phyloP scores from a whole-genome alignment of 1,140 invertebrate genomes.

The Zaprionus davidi region DNA sequence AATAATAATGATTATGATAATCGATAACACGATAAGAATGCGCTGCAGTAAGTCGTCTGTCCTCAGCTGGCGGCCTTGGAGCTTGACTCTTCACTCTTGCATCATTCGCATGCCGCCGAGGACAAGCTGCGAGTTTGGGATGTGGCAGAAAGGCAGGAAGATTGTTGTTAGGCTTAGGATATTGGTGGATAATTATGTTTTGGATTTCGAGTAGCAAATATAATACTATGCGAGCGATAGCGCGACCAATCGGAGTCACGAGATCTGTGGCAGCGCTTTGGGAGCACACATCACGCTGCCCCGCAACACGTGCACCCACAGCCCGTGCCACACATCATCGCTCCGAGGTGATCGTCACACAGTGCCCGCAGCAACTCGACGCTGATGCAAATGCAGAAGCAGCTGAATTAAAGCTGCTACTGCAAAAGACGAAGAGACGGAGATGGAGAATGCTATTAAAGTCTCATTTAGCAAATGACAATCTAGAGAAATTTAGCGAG shows the following conservation, averaged over 20 bases:
- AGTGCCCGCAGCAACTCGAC: background rate
- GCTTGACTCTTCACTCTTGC: too few species aligned
- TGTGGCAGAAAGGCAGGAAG: background rate
- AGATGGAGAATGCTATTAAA: slow-evolving; percentile 12
- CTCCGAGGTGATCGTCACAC: slow-evolving; percentile 8
- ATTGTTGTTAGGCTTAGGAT: slow-evolving; percentile 1
- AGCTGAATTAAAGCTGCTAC: slow-evolving; percentile 2
- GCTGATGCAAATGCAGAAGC: slow-evolving; percentile 14
- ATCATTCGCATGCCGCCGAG: background rate
- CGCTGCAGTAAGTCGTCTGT: slow-evolving; percentile 22
- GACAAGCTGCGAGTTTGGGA: slow-evolving; percentile 6
- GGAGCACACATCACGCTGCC: slow-evolving; percentile 30
- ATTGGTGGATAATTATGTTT: slow-evolving; percentile 60
- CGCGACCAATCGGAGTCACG: background rate
- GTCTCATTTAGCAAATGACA: slow-evolving; percentile 72
- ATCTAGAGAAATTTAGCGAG: slow-evolving; percentile 63
- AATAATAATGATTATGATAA: background rate
- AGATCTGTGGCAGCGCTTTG: slow-evolving; percentile 35
- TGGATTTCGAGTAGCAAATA: slow-evolving; percentile 54
- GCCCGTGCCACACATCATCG: slow-evolving; percentile 32
- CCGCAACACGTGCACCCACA: slow-evolving; percentile 30
- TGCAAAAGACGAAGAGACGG: slow-evolving; percentile 2
- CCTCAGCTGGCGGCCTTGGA: background rate
- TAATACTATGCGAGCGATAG: background rate
- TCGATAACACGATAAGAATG: background rate